Conservation (phyloP, 2,888 invertebrate species). For the Sclerodermus sp. region DNA sequence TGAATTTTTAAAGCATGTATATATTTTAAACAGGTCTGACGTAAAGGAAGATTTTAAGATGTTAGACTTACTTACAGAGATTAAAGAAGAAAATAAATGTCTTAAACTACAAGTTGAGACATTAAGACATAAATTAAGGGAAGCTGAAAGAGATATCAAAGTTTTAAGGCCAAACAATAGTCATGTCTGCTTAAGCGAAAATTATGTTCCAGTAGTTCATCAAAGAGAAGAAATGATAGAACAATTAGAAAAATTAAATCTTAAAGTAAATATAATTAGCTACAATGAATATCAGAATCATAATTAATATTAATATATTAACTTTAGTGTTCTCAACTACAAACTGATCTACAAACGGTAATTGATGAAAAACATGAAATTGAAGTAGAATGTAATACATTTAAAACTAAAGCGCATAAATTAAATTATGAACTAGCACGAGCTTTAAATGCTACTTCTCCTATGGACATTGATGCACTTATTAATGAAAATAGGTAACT, state of each 20-base stretch:
- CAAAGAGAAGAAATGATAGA: constrained; percentile 70
- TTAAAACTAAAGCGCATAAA: constrained; percentile 79
- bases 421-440: constrained; percentile 79
- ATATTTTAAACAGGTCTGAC: constrained; percentile 20
- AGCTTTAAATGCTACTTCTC: constrained; percentile 62
- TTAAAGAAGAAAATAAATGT: constrained; percentile 62
- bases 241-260: constrained; percentile 67
- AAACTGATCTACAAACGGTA: constrained; percentile 74
- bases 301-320: neutral
- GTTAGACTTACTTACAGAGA: constrained; percentile 51
- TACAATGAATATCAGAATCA: neutral
- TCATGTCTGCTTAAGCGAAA: constrained; percentile 44
- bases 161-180: constrained; percentile 61
- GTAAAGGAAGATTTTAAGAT: constrained; percentile 34
- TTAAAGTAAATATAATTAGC: constrained; percentile 60
- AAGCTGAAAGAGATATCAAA: constrained; percentile 71
- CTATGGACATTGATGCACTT: constrained; percentile 79
- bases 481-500: constrained; percentile 82
- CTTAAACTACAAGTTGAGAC: constrained; percentile 68
- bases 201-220: constrained; percentile 59
- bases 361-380: constrained; percentile 85
- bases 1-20: neutral
- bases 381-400: constrained; percentile 78
- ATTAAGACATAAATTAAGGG: constrained; percentile 70
- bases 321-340: constrained; percentile 70